phyloP scores from a whole-genome alignment of 2,888 invertebrate genomes.

The Lampropteryx suffumata region DNA sequence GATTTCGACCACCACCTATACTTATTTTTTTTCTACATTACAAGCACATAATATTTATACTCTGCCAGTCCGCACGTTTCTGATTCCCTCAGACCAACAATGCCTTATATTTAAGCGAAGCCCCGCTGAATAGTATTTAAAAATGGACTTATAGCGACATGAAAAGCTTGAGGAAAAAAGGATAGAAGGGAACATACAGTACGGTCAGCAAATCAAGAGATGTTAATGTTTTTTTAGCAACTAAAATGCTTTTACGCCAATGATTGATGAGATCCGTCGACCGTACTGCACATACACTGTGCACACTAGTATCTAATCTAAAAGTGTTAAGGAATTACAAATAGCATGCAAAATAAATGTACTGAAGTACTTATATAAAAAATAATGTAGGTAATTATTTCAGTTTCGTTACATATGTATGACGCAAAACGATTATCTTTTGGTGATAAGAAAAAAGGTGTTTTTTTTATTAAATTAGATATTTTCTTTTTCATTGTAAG shows the following conservation, averaged over 20 bases:
- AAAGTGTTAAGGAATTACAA: too few relatives aligned
- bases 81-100: background rate
- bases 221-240: too few relatives aligned
- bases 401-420: too few relatives aligned
- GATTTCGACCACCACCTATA: background rate
- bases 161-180: conserved; percentile 8
- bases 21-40: background rate
- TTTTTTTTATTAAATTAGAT: too few relatives aligned
- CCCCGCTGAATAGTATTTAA: conserved; percentile 1
- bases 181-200: background rate
- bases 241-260: too few relatives aligned
- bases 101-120: conserved; percentile 9
- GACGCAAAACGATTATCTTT: background rate
- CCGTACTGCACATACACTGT: background rate
- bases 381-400: too few relatives aligned
- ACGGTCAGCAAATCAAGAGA: too few relatives aligned
- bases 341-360: too few relatives aligned
- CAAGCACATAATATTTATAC: background rate
- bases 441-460: background rate
- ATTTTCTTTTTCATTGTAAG: too few relatives aligned
- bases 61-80: background rate
- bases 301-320: background rate
- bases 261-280: too few relatives aligned
- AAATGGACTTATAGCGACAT: background rate
- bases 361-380: too few relatives aligned